These are phyloP conservation scores for Ooceraea biroi DNA, from an alignment of 1,140 invertebrate species.

Conservation along the genomic window DNA sequence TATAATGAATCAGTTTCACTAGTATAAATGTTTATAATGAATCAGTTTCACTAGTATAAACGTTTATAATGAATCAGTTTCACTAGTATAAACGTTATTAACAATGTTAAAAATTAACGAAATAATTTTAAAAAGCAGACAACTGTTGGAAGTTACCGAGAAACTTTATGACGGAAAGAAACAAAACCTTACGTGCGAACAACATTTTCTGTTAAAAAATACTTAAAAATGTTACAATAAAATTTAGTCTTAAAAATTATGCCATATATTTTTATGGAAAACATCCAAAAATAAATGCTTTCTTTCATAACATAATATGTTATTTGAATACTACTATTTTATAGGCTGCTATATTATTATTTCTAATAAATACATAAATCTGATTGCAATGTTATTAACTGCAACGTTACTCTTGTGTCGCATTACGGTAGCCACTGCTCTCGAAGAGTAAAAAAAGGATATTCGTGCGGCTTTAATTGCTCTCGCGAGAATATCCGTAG, in stretches of 20 bases:
- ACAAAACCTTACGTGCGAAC: background rate
- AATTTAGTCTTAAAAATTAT: too few relatives aligned
- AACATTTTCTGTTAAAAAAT: background rate
- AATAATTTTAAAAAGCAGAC: constrained; percentile 11
- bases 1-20: background rate
- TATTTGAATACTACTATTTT: too few relatives aligned
- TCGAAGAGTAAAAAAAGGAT: constrained; percentile 21
- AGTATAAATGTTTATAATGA: background rate
- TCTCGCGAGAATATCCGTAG: constrained; percentile 27
- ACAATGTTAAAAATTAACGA: background rate
- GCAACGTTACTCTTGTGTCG: background rate
- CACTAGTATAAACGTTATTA: background rate
- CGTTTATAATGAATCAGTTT: background rate
- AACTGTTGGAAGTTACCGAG: background rate
- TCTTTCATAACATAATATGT: too few relatives aligned
- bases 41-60: background rate
- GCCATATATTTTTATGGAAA: too few relatives aligned
- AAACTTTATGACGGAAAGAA: background rate
- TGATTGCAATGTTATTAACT: background rate
- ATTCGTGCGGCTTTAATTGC: constrained; percentile 12
- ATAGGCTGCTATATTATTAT: too few relatives aligned
- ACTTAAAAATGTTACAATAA: constrained; percentile 4
- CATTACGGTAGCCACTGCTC: background rate
- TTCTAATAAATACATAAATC: background rate
- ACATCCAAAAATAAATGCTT: too few relatives aligned